Evolutionary conservation across 2,113 vertebrate genomes (phyloP), one percentile per base, ranked within the genome.

Genomic region (Lepisosteus osseus): DNA sequence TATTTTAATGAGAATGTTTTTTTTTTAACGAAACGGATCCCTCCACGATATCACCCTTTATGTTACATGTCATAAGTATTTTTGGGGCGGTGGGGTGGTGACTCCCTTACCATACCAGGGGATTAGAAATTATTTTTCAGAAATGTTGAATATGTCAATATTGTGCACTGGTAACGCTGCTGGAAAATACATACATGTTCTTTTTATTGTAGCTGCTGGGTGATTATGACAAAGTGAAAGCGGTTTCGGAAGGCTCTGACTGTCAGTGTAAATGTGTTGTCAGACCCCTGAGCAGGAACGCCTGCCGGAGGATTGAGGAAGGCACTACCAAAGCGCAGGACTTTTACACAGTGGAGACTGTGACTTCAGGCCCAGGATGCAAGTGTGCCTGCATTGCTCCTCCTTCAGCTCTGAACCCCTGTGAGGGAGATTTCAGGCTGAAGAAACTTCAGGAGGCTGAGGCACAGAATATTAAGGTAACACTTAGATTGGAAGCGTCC

Each of bases 221-320:
- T 82, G 97, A 98, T 92, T 96, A 96, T 80, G 95, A 97, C 92
- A 98, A 96, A 88, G 95, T 97, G 84, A 97, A 97, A 90, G 95
- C 95, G 0, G 91, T 98, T 79, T 96, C 97, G 0, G 96, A 99
- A 87, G 96, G 96, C 88, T 91, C 95, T 3, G 88, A 97, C 92
- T 99, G 94, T 84, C 90, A 90, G 76, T 96, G 97, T 92, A 96
- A 97, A 87, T 99, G 97, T 88, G 89, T 98, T 82, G 95, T 99
- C 87, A 93, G 94, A 77, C 95, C 94, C 66, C 79, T 96, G 90
- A 94, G 94, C 83, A 92, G 94, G 0, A 94, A 93, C 0, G 94
- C 96, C 77, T 98, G 96, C 81, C 84, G 86, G 13, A 90, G 94
- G 83, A 89, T 94, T 79, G 90, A 91, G 0, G 87, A 91, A 40